Evolutionary conservation across 1,140 invertebrate genomes (phyloP).

Genomic region (Chrysoperla carnea): DNA sequence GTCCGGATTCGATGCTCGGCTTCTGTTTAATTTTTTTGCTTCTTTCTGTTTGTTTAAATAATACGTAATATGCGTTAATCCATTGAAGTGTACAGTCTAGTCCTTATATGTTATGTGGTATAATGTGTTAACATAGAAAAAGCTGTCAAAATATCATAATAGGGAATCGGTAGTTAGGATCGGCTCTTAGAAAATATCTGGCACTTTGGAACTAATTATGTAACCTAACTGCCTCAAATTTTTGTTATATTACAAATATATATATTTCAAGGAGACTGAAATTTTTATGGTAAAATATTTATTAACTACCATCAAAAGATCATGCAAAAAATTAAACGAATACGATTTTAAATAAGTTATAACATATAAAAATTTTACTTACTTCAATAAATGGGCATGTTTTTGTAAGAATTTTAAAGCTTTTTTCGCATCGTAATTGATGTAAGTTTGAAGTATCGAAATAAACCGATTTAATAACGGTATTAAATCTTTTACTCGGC

Average conservation of each 20-base stretch:
- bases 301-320: too few relatives aligned
- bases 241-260: background rate
- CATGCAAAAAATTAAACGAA: too few relatives aligned
- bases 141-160: too few relatives aligned
- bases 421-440: slow-evolving; percentile 31
- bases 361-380: slow-evolving; percentile 15
- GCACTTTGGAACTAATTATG: too few relatives aligned
- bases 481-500: slow-evolving; percentile 37
- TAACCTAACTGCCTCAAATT: background rate
- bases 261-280: background rate
- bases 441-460: slow-evolving; percentile 40
- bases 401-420: slow-evolving; percentile 38
- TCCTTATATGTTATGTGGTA: too few relatives aligned
- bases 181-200: too few relatives aligned
- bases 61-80: too few relatives aligned
- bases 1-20: too few relatives aligned
- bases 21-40: too few relatives aligned
- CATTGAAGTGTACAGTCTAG: too few relatives aligned
- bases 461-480: slow-evolving; percentile 39
- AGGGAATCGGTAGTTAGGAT: too few relatives aligned
- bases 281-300: background rate
- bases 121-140: background rate
- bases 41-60: too few relatives aligned
- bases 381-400: slow-evolving; percentile 33
- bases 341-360: background rate